Evolutionary conservation across 2,113 vertebrate genomes (phyloP).

Genomic region (Capra hircus): DNA sequence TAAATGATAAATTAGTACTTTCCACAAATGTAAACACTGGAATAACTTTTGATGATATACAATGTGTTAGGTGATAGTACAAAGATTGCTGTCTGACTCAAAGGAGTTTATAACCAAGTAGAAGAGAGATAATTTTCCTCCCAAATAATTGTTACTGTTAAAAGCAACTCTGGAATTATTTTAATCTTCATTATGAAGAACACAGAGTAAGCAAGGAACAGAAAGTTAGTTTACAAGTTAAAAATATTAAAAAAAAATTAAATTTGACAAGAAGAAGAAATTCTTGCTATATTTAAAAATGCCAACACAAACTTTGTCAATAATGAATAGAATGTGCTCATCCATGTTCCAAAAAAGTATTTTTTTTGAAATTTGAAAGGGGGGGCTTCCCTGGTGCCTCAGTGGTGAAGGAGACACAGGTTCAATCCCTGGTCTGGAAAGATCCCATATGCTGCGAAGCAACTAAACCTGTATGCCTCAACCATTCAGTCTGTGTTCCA

Average conservation of each 20-base stretch:
- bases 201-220: neutral
- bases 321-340: neutral
- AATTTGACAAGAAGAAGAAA: neutral
- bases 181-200: neutral
- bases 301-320: neutral
- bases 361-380: neutral
- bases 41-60: neutral
- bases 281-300: neutral
- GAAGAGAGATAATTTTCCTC: neutral
- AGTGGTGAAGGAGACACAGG: neutral
- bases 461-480: neutral
- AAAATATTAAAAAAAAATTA: neutral
- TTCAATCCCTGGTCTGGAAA: neutral
- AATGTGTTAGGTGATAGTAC: neutral
- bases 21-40: neutral
- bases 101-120: neutral
- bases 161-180: neutral
- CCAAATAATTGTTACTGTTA: neutral
- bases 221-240: conserved; percentile 10
- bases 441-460: neutral
- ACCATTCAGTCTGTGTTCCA: neutral
- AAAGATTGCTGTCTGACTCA: neutral
- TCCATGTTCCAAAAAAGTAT: neutral
- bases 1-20: neutral
- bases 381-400: neutral